Base-by-base conservation (phyloP, 1,140 invertebrate species). In the Trigoniulus corallinus region DNA sequence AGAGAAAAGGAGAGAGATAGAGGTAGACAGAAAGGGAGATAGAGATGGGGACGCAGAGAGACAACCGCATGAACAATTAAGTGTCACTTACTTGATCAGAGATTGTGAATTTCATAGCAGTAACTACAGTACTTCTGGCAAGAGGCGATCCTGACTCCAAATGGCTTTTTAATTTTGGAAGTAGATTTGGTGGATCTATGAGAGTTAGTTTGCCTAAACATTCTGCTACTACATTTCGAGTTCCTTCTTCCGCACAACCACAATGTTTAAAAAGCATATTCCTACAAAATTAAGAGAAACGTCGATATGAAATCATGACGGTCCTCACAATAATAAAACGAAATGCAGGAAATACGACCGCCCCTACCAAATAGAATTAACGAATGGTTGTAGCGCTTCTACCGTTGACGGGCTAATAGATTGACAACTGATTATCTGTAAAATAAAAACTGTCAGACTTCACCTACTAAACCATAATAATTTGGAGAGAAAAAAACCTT, bases 51-150 rank as follows among this genome's bases (percentile, higher is more conserved):
- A n/a, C n/a, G n/a, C n/a, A n/a, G n/a, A n/a, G n/a, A n/a, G n/a
- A n/a, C n/a, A n/a, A n/a, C n/a, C n/a, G n/a, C n/a, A n/a, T n/a
- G n/a, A n/a, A n/a, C n/a, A n/a, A n/a, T n/a, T n/a, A n/a, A n/a
- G n/a, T n/a, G 15, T 23, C 7, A 47, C 53, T 57, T 61, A 80
- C 78, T 70, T 87, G 89, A 74, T 97, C 94, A 7, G 88, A 91
- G 61, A 98, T 96, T 7, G 92, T 95, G 61, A 96, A 98, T 66
- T 98, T 98, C 48, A 98, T 84, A 39, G 94, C 93, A 15, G 93
- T 97, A 0, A 98, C 88, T n/a, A 94, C 88, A 1, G 94, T 98
- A 1, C 88, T 92, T 61, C 93, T 76, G 68, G 93, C 89, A 3
- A 93, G 74, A 1, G 87, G 78, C 18, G 88, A 91, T 0, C 77